These are phyloP conservation scores for Barypeithes pellucidus DNA, from an alignment of 2,888 invertebrate genomes.

Conservation along the genomic window DNA sequence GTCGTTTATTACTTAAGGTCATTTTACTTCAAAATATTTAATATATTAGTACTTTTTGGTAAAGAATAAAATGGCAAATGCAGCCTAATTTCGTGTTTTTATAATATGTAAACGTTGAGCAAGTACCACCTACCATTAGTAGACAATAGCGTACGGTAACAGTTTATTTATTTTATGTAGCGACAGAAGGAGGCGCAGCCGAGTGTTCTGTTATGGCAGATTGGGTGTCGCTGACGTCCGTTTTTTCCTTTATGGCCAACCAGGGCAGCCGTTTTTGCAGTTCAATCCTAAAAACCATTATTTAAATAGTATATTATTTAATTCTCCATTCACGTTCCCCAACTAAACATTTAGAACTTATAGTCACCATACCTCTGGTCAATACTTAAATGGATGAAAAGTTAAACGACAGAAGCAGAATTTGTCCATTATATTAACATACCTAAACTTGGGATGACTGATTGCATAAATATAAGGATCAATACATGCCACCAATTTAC, in stretches of 20 bases:
- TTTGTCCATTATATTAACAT: constrained; percentile 39
- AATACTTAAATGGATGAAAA: too few species aligned
- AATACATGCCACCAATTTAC: constrained; percentile 91
- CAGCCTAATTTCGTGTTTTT: too few species aligned
- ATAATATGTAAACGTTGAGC: too few species aligned
- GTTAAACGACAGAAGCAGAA: too few species aligned
- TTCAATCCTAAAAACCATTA: constrained; percentile 75
- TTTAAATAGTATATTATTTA: constrained; percentile 9
- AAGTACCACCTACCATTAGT: too few species aligned
- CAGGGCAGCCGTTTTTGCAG: constrained; percentile 87
- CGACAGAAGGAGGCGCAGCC: constrained; percentile 49
- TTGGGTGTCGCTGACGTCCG: constrained; percentile 73
- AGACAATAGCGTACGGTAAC: too few species aligned
- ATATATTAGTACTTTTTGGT: too few species aligned
- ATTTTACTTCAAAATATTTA: neutral
- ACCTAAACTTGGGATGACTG: constrained; percentile 92
- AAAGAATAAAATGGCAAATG: too few species aligned
- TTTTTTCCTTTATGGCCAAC: constrained; percentile 79
- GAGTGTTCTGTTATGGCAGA: constrained; percentile 71
- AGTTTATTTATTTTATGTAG: constrained; percentile 28
- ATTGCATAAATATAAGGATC: constrained; percentile 94
- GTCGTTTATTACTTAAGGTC: too few species aligned
- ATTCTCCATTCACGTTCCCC: too few species aligned
- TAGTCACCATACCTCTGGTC: too few species aligned
- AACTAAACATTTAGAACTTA: too few species aligned